These are phyloP conservation scores for Drosophila nigritarsus DNA, from an alignment of 2,888 invertebrate species.

Conservation along the genomic window DNA sequence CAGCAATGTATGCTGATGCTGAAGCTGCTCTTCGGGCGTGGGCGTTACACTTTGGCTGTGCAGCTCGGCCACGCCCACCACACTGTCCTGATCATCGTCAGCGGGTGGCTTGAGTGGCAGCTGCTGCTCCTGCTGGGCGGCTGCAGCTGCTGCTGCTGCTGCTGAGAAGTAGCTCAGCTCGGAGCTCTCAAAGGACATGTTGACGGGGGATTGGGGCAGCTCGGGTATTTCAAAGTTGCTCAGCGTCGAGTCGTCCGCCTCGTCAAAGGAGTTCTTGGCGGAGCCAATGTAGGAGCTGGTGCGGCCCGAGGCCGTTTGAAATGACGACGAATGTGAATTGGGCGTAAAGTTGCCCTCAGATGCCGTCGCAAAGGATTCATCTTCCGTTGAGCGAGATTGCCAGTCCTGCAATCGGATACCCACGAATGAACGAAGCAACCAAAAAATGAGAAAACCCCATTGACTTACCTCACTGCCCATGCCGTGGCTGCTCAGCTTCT, in stretches of 20 bases:
- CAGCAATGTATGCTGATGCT: constrained; percentile 38
- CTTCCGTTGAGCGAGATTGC: constrained; percentile 86
- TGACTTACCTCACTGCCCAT: constrained; percentile 72
- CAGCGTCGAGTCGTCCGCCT: constrained; percentile 81
- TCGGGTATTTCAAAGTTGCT: constrained; percentile 80
- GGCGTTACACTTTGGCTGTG: constrained; percentile 83
- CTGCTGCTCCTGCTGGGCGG: not conserved
- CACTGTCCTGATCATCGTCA: constrained; percentile 69
- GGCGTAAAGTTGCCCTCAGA: constrained; percentile 89
- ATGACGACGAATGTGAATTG: constrained; percentile 89
- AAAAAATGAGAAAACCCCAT: not conserved
- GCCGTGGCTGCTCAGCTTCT: constrained; percentile 72
- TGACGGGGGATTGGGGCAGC: constrained; percentile 81
- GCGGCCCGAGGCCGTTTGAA: constrained; percentile 89
- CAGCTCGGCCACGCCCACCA: constrained; percentile 74
- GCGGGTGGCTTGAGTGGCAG: constrained; percentile 31
- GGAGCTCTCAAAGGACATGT: constrained; percentile 84
- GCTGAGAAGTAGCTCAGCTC: constrained; percentile 84
- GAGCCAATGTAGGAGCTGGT: constrained; percentile 87
- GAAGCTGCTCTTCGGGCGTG: constrained; percentile 72
- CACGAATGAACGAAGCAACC: not conserved
- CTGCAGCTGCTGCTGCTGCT: constrained; percentile 1
- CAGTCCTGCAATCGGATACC: constrained; percentile 81
- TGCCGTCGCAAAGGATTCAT: constrained; percentile 89
- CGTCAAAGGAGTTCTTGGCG: constrained; percentile 85